These are phyloP conservation scores for Dysidea cf. avara DNA, from an alignment of 37 sponge, comb jelly and placozoan species.

Conservation along the genomic window DNA sequence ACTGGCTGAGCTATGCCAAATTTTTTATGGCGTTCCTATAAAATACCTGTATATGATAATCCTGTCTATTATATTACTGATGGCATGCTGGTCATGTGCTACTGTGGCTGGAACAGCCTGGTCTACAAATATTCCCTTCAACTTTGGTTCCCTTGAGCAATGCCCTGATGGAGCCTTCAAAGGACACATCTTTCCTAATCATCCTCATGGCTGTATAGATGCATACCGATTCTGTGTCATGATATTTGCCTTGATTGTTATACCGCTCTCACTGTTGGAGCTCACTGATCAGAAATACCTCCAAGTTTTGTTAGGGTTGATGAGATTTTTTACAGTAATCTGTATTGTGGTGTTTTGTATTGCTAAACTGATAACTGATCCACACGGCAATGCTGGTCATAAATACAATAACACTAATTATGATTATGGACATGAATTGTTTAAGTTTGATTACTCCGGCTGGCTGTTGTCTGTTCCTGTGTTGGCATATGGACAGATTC, in stretches of 20 bases:
- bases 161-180: too few relatives aligned
- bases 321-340: too few relatives aligned
- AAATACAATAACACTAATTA: too few relatives aligned
- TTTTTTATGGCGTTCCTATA: constrained; percentile 51
- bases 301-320: too few relatives aligned
- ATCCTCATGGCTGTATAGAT: too few relatives aligned
- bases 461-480: constrained; percentile 80
- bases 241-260: constrained; percentile 59
- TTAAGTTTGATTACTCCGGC: constrained; percentile 47
- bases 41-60: constrained; percentile 65
- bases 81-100: constrained; percentile 58
- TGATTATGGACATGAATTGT: too few relatives aligned
- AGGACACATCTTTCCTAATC: too few relatives aligned
- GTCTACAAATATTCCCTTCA: constrained; percentile 84
- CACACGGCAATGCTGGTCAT: too few relatives aligned
- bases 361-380: too few relatives aligned
- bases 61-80: constrained; percentile 57
- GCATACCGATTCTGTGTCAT: constrained; percentile 65
- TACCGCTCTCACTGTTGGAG: constrained; percentile 49
- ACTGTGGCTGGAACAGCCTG: constrained; percentile 88
- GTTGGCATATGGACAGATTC: constrained; percentile 69
- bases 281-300: constrained; percentile 66
- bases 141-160: constrained; percentile 33
- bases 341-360: too few relatives aligned
- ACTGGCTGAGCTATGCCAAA: constrained; percentile 65